Evolutionary conservation across 2,888 invertebrate genomes (phyloP).

Genomic region (Himalopsyche kuldschensis): DNA sequence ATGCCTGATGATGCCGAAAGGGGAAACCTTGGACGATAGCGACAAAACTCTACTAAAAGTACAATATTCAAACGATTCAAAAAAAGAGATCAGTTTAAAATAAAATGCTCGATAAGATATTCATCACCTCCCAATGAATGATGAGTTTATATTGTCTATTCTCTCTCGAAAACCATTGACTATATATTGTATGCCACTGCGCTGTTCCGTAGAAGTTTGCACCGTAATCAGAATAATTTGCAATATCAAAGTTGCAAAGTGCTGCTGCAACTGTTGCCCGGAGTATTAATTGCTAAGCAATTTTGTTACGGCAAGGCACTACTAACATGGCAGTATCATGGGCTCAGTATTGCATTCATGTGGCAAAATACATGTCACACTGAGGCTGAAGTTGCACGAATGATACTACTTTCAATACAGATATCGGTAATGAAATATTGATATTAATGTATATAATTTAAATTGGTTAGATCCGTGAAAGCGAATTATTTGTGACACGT

Average conservation of each 20-base stretch:
- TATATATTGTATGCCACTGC: not conserved
- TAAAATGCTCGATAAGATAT: too few species aligned
- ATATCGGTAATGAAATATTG: not conserved
- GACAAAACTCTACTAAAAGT: too few species aligned
- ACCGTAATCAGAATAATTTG: constrained; percentile 19
- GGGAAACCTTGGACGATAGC: too few species aligned
- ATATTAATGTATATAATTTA: too few species aligned
- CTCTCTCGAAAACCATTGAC: not conserved
- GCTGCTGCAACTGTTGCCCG: constrained; percentile 6
- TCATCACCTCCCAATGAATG: too few species aligned
- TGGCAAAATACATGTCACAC: not conserved
- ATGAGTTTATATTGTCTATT: too few species aligned
- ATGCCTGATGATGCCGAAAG: too few species aligned
- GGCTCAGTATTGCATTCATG: not conserved
- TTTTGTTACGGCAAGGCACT: not conserved
- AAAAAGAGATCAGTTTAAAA: too few species aligned
- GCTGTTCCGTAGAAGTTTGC: constrained; percentile 15
- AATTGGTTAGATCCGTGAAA: too few species aligned
- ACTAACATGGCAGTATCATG: not conserved
- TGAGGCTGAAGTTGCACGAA: not conserved
- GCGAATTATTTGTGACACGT: too few species aligned
- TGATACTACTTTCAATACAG: not conserved
- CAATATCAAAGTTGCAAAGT: constrained; percentile 8
- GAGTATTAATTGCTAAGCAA: not conserved
- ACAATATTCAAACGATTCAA: too few species aligned